Conservation (phyloP, 2,113 vertebrate species). For the Regulus satrapa region DNA sequence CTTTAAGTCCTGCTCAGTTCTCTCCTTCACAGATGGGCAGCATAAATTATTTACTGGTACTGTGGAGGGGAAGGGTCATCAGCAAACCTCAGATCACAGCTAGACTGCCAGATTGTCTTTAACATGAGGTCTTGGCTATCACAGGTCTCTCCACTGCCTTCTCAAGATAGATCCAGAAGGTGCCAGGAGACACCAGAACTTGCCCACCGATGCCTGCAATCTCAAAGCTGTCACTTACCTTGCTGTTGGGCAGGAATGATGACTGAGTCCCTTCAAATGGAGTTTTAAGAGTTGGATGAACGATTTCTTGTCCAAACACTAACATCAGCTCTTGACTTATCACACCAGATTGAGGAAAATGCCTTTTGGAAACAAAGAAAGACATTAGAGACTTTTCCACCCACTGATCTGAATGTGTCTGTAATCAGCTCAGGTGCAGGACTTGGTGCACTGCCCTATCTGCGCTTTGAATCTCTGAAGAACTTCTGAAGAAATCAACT, state of each 20-base stretch:
- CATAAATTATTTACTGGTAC: not conserved
- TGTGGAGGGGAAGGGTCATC: not conserved
- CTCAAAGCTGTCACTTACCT: not conserved
- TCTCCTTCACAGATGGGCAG: not conserved
- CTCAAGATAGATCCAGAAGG: not conserved
- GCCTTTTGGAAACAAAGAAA: not conserved
- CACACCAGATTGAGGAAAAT: not conserved
- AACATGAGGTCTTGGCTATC: not conserved
- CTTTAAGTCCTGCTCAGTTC: not conserved
- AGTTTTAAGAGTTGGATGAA: not conserved
- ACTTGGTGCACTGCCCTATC: not conserved
- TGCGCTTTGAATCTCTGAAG: not conserved
- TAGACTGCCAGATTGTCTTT: not conserved
- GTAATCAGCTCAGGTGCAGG: not conserved
- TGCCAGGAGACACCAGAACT: not conserved
- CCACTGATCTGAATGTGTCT: not conserved
- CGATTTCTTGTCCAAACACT: not conserved
- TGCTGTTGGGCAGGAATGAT: not conserved
- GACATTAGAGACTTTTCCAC: not conserved
- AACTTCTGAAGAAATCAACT: conserved; percentile 17
- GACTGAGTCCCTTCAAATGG: not conserved
- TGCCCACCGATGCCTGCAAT: not conserved
- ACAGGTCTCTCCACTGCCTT: not conserved
- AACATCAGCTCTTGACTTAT: not conserved
- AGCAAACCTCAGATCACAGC: not conserved